Evolutionary conservation across 2,113 vertebrate genomes (phyloP).

Genomic region (Osmerus eperlanus): DNA sequence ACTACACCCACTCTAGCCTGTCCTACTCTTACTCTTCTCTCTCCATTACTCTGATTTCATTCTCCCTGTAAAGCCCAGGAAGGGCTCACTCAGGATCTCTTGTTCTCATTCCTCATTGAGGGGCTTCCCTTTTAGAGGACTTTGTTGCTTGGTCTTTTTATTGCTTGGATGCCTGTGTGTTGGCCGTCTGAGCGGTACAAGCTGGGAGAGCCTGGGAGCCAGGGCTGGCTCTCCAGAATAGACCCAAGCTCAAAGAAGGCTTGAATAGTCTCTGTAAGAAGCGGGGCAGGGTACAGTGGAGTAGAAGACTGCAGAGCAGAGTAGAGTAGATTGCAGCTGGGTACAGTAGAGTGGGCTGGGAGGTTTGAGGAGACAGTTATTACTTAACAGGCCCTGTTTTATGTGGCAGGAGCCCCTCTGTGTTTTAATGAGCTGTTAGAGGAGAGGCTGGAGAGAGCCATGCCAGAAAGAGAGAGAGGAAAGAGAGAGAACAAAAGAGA

Average conservation of each 20-base stretch:
- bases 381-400: constrained; percentile 54
- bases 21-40: background rate
- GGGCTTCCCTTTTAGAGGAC: background rate
- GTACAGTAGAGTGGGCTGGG: background rate
- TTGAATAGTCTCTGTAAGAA: constrained; percentile 16
- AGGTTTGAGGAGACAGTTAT: constrained; percentile 18
- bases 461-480: constrained; percentile 24
- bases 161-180: background rate
- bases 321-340: constrained; percentile 22
- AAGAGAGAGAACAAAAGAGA: background rate
- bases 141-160: background rate
- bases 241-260: background rate
- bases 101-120: background rate
- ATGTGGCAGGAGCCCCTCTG: constrained; percentile 46
- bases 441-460: constrained; percentile 18
- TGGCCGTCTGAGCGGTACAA: background rate
- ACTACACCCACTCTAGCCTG: background rate
- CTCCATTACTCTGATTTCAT: background rate
- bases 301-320: constrained; percentile 45
- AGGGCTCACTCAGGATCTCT: background rate
- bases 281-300: constrained; percentile 29
- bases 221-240: background rate
- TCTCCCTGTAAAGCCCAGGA: background rate
- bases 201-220: background rate
- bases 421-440: constrained; percentile 53